Base-by-base conservation (phyloP, 2,797 vertebrate species). In the Poeciliopsis gracilis region DNA sequence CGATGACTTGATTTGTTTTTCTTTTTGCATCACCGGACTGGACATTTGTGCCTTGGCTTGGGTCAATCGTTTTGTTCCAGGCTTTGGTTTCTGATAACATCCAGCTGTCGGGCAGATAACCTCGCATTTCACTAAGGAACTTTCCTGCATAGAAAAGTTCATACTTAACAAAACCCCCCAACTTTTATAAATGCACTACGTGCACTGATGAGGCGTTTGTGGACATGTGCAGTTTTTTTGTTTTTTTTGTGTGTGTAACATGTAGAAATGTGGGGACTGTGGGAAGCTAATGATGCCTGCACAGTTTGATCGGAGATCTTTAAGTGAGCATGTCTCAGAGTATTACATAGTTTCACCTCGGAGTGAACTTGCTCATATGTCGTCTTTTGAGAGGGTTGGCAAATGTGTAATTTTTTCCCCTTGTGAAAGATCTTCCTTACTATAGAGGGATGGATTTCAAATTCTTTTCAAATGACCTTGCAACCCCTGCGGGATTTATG, bases 301-400 rank as follows among this genome's bases (percentile, higher is more conserved):
- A 41, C 18, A 67, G 18, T 23, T 8, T 23, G 36, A 38, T 11
- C 20, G 6, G 20, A 41, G 5, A n/a, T 70, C 43, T 70, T 28
- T 16, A 13, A n/a, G 41, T 45, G 5, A 69, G 10, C 25, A n/a
- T 70, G 12, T 28, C 38, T 70, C 41, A 4, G 13, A 45, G 25
- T 43, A 43, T 43, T 12, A 69, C 38, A 43, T 43, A n/a, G 41
- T n/a, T 70, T 70, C 67, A 70, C 67, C 41, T 45, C n/a, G 11
- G 38, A 28, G 67, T 70, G 41, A 74, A 57, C 51, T 18, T 74
- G 38, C 38, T 57, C 49, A 73, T 18, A 74, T 74, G 73, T 74
- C 38, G 30, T 20, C 7, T 57, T 28, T 43, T 18, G 7, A 55
- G 25, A 43, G 55, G 25, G 5, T 28, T 74, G 51, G 25, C 73